A percentile compares a stretch with the other conserved stretches of the same genome.
Conservation (phyloP, 2,888 invertebrate species). For the Latheticus oryzae region DNA sequence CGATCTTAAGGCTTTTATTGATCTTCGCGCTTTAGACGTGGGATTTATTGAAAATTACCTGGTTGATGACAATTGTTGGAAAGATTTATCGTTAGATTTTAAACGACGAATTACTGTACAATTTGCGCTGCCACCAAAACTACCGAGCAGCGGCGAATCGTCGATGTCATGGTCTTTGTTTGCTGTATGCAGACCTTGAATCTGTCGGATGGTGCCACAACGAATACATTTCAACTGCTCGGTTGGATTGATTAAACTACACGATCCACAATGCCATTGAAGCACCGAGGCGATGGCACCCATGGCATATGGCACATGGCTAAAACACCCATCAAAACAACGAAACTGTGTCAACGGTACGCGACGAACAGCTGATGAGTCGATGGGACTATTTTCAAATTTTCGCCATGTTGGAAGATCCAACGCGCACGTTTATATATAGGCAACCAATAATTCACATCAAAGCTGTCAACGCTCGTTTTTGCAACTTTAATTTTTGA, state of each 20-base stretch:
- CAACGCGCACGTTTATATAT: conserved; percentile 27
- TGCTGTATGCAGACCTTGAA: conserved; percentile 45
- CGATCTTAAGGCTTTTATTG: conserved; percentile 28
- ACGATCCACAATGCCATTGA: conserved; percentile 92
- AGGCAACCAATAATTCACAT: no score
- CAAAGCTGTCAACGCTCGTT: no score
- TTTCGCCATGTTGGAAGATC: conserved; percentile 33
- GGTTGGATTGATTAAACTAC: conserved; percentile 89
- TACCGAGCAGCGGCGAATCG: conserved; percentile 43
- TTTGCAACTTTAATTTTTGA: no score
- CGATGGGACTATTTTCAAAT: conserved; percentile 39
- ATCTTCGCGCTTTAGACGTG: conserved; percentile 17
- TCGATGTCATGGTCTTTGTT: conserved; percentile 57
- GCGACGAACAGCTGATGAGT: conserved; percentile 40
- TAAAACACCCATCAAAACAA: conserved; percentile 51
- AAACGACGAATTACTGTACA: conserved; percentile 62
- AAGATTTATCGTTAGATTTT: conserved; percentile 45
- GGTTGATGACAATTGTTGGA: background rate
- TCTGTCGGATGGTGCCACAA: conserved; percentile 73
- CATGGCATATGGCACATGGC: conserved; percentile 73
- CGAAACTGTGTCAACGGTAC: conserved; percentile 34
- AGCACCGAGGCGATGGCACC: conserved; percentile 94
- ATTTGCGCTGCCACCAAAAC: conserved; percentile 57
- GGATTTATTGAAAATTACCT: conserved; percentile 26
- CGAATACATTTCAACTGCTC: conserved; percentile 86